These are phyloP conservation scores for Carabus problematicus DNA, from an alignment of 2,888 invertebrate genomes.

Conservation along the genomic window DNA sequence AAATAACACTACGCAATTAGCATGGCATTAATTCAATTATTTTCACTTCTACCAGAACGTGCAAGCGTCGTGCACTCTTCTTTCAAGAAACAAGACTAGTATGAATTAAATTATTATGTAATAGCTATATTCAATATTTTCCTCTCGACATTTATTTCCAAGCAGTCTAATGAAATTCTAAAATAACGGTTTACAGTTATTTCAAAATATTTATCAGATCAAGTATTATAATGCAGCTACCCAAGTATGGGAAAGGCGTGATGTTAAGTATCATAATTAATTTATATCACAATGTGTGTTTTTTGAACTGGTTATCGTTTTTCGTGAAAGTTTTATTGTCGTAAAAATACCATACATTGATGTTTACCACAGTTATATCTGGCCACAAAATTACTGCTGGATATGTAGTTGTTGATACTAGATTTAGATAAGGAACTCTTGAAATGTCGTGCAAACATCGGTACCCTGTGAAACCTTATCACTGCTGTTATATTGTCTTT, in stretches of 20 bases:
- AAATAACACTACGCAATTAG: conserved; percentile 19
- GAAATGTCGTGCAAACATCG: conserved; percentile 11
- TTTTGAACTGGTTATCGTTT: conserved; percentile 31
- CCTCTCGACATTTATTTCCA: no score
- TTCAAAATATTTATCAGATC: no score
- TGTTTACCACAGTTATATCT: conserved; percentile 19
- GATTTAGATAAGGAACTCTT: conserved; percentile 34
- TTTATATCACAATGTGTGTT: no score
- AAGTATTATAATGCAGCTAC: no score
- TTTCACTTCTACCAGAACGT: conserved; percentile 15
- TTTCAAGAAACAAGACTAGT: no score
- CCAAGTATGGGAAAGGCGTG: no score
- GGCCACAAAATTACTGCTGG: no score
- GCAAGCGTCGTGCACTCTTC: conserved; percentile 4
- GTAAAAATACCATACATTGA: conserved; percentile 22
- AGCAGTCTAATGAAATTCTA: no score
- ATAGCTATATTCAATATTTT: neutral
- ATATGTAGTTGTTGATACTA: conserved; percentile 20
- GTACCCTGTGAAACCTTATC: conserved; percentile 17
- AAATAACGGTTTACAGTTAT: no score
- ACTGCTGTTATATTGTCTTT: conserved; percentile 21
- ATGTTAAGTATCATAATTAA: no score
- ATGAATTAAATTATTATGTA: neutral
- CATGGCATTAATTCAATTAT: conserved; percentile 28
- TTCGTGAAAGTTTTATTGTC: conserved; percentile 25